Evolutionary conservation across 2,113 vertebrate genomes (phyloP).

Genomic region (Stegastes partitus): DNA sequence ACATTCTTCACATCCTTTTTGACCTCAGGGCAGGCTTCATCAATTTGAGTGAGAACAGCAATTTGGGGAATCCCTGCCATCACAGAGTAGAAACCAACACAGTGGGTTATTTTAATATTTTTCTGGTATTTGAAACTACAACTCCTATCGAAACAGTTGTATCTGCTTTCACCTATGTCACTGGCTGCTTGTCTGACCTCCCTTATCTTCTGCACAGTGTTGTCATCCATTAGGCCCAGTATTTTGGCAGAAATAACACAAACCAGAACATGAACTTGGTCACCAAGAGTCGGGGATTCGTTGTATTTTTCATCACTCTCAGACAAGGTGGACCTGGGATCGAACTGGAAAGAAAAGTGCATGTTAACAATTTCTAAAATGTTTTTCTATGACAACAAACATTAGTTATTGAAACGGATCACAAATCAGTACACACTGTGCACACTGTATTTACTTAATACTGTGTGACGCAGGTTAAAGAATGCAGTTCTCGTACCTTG

Average conservation of each 20-base stretch:
- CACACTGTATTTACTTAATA: neutral
- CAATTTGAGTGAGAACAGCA: neutral
- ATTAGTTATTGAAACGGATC: neutral
- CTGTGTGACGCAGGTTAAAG: no score
- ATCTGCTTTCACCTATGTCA: neutral
- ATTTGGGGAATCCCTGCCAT: neutral
- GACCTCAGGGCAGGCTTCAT: neutral
- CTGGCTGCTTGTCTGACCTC: no score
- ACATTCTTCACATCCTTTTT: neutral
- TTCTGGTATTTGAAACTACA: neutral
- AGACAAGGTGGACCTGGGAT: neutral
- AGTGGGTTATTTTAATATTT: neutral
- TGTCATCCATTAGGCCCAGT: neutral
- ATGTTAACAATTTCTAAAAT: no score
- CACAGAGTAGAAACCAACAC: neutral
- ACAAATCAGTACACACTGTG: neutral
- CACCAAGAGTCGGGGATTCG: neutral
- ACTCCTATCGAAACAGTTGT: neutral
- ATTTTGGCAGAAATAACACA: neutral
- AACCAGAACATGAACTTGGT: neutral
- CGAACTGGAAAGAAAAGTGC: neutral
- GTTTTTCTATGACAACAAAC: neutral
- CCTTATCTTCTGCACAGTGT: neutral
- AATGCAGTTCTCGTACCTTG: constrained; percentile 18
- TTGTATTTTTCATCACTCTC: neutral